These are phyloP conservation scores for Saturnia pavonia DNA, from an alignment of 2,888 invertebrate species.

Conservation along the genomic window DNA sequence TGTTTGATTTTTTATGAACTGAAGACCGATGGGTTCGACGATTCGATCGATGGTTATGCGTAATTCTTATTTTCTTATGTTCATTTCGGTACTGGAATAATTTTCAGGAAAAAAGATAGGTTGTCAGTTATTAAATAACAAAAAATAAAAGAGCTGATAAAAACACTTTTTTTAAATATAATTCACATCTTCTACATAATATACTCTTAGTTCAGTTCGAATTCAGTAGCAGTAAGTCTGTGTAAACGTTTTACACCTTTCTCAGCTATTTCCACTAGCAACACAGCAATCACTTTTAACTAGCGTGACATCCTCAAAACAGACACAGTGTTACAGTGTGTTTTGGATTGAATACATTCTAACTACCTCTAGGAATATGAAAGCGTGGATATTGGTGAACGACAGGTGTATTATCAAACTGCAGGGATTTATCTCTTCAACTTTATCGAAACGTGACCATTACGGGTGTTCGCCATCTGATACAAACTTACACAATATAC, in stretches of 20 bases:
- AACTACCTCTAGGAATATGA: constrained; percentile 25
- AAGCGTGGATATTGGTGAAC: constrained; percentile 30
- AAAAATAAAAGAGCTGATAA: too few relatives aligned
- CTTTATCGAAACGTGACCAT: constrained; percentile 43
- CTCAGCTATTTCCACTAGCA: constrained; percentile 20
- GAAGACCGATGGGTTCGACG: too few relatives aligned
- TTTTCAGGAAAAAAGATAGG: too few relatives aligned
- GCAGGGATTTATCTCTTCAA: constrained; percentile 45
- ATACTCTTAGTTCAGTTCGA: neutral
- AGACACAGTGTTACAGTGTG: constrained; percentile 17
- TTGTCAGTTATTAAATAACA: too few relatives aligned
- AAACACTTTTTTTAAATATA: too few relatives aligned
- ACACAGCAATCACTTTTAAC: constrained; percentile 18
- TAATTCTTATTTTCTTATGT: too few relatives aligned
- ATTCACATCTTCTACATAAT: too few relatives aligned
- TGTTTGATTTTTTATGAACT: too few relatives aligned
- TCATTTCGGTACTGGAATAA: too few relatives aligned
- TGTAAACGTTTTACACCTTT: neutral
- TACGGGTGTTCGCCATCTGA: constrained; percentile 38
- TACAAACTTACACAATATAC: constrained; percentile 28
- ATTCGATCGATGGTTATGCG: too few relatives aligned
- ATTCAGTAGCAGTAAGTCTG: constrained; percentile 22
- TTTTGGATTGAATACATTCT: constrained; percentile 16
- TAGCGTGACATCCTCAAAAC: constrained; percentile 8
- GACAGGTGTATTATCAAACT: constrained; percentile 46